Base-by-base conservation (phyloP, 2,888 invertebrate genomes). In the Monoplex corrugatus region DNA sequence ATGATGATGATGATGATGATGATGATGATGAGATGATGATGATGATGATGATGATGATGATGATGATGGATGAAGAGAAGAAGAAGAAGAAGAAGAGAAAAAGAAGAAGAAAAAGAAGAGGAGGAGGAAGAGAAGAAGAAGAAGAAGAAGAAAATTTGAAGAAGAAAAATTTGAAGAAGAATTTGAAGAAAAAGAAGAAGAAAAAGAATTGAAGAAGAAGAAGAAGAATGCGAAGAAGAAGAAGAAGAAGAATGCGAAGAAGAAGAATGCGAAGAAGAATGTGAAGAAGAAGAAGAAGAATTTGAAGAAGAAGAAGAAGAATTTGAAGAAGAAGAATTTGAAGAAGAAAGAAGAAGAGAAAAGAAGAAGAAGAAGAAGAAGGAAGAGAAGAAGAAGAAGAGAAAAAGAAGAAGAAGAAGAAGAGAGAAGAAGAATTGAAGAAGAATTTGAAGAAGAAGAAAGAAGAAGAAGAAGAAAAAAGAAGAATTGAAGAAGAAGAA, bases 1-100 rank as follows among this genome's bases (percentile, higher is more conserved):
- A 72, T 86, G 86, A 68, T 40, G 87, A 87, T 78, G 87, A 75
- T 40, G 86, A 86, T 86, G 86, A 86, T 6, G 68, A 86, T 68
- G 86, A 86, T 86, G 86, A 57, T 86, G 50, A 50, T 1, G 50
- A 50, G n/a, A n/a, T n/a, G n/a, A n/a, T n/a, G n/a, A n/a, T n/a
- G n/a, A n/a, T n/a, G n/a, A n/a, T n/a, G n/a, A n/a, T n/a, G n/a
- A n/a, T n/a, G n/a, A n/a, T n/a, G n/a, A n/a, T n/a, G n/a, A n/a
- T n/a, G n/a, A n/a, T n/a, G n/a, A n/a, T 50, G 50, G 16, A 50
- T 13, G 16, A 23, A 50, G 16, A 19, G 50, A 50, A 50, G 10
- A 23, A 50, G 16, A 50, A 63, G 23, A 68, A 68, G 32, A 68
- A 8, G 32, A n/a, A 32, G 23, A 23, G 63, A 16, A 63, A 23